Percentiles rank a stretch among this genome's conserved stretches.
These are phyloP conservation scores for Trichogramma pretiosum DNA, from an alignment of 1,140 invertebrate genomes.

Conservation along the genomic window DNA sequence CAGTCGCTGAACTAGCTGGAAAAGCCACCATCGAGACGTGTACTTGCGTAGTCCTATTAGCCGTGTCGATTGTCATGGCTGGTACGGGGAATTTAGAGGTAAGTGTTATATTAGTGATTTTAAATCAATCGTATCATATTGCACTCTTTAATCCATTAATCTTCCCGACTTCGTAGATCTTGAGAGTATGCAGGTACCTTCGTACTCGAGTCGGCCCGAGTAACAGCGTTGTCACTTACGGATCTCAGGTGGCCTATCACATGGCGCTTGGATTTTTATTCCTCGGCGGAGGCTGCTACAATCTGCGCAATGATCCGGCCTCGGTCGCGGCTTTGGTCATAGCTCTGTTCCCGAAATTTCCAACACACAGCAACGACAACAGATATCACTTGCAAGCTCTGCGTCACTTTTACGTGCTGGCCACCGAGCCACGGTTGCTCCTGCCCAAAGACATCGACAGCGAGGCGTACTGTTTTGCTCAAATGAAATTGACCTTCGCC, in stretches of 20 bases:
- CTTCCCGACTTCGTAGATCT: slow-evolving; percentile 25
- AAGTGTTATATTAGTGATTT: not conserved
- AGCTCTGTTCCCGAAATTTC: slow-evolving; percentile 94
- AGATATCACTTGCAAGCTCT: slow-evolving; percentile 93
- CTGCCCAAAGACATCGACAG: slow-evolving; percentile 79
- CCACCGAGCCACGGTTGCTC: slow-evolving; percentile 78
- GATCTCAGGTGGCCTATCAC: slow-evolving; percentile 88
- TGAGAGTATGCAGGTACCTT: slow-evolving; percentile 77
- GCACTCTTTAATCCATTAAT: not conserved
- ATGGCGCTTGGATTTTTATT: slow-evolving; percentile 89
- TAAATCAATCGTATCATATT: not conserved
- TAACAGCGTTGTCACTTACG: slow-evolving; percentile 70
- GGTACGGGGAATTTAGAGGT: slow-evolving; percentile 87
- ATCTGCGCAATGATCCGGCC: slow-evolving; percentile 72
- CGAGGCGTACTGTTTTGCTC: slow-evolving; percentile 69
- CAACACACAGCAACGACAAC: slow-evolving; percentile 92
- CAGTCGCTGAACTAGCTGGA: slow-evolving; percentile 77
- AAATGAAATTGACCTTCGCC: slow-evolving; percentile 54
- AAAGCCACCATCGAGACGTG: slow-evolving; percentile 84
- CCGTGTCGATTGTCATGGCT: slow-evolving; percentile 82
- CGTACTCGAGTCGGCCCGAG: slow-evolving; percentile 60
- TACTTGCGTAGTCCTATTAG: slow-evolving; percentile 72
- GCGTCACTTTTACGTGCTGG: slow-evolving; percentile 89
- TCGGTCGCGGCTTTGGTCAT: slow-evolving; percentile 82
- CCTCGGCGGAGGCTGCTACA: slow-evolving; percentile 84